Conservation (phyloP, 1,140 invertebrate genomes). For the Neuroterus valhalla region DNA sequence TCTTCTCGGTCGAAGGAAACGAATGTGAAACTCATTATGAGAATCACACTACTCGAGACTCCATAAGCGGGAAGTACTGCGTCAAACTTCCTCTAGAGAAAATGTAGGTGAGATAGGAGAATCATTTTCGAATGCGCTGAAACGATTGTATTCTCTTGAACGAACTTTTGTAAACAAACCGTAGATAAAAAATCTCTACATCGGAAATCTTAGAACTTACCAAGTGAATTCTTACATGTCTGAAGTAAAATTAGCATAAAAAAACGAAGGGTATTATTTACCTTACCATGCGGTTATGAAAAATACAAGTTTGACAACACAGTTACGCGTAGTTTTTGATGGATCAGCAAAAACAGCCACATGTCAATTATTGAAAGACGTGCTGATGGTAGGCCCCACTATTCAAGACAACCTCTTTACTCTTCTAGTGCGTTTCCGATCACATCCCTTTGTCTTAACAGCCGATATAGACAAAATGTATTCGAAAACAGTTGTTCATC, state of each 20-base stretch:
- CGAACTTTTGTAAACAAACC: neutral
- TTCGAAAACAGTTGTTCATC: slow-evolving; percentile 47
- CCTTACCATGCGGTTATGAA: neutral
- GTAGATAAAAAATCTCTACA: neutral
- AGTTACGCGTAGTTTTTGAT: slow-evolving; percentile 62
- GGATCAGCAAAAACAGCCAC: slow-evolving; percentile 50
- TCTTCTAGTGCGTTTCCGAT: slow-evolving; percentile 62
- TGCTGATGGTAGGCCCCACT: slow-evolving; percentile 57
- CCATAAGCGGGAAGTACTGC: neutral
- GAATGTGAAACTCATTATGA: slow-evolving; percentile 1
- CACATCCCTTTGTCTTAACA: slow-evolving; percentile 47
- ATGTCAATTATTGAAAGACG: slow-evolving; percentile 58
- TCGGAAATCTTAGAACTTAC: neutral
- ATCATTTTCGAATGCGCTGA: slow-evolving; percentile 29
- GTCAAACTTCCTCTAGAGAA: neutral
- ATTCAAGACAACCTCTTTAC: slow-evolving; percentile 65
- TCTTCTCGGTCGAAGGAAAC: neutral
- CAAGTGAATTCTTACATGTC: neutral
- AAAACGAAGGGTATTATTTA: slow-evolving; percentile 3
- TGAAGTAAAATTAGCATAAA: neutral
- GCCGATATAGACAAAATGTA: slow-evolving; percentile 64
- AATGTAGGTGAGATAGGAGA: slow-evolving; percentile 47
- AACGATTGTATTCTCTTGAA: neutral
- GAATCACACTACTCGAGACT: slow-evolving; percentile 18
- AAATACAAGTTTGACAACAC: slow-evolving; percentile 29